Percentiles rank a stretch among this genome's conserved stretches.
phyloP scores from a whole-genome alignment of 2,113 vertebrate genomes.

The Aegotheles bennettii region DNA sequence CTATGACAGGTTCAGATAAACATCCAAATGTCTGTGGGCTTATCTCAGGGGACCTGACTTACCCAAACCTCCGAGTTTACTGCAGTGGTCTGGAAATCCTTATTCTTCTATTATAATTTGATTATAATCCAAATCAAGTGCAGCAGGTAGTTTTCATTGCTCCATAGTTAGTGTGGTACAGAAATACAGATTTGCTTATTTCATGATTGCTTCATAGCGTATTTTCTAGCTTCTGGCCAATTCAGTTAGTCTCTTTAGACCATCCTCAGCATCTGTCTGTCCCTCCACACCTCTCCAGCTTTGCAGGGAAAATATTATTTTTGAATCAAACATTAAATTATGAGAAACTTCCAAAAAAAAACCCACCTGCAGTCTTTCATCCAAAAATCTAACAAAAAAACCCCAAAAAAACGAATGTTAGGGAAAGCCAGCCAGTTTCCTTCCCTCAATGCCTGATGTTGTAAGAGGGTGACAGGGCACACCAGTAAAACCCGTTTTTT shows the following conservation, averaged over 20 bases:
- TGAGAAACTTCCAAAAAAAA: not conserved
- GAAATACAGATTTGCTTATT: not conserved
- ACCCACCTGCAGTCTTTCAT: not conserved
- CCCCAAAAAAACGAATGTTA: too few relatives aligned
- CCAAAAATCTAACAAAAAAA: not conserved
- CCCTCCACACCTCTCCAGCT: rapidly evolving
- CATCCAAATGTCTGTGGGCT: not conserved
- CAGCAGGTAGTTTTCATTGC: not conserved
- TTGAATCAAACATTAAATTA: not conserved
- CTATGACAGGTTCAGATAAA: not conserved
- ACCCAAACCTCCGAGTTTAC: not conserved
- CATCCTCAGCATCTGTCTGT: not conserved
- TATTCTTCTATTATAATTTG: not conserved
- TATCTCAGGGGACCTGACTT: not conserved
- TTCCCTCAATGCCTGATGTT: rapidly evolving
- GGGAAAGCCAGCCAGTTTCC: not conserved
- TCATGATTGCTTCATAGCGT: not conserved
- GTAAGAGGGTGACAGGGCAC: not conserved
- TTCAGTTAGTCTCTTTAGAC: not conserved
- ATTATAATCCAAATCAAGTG: not conserved
- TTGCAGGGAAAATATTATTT: not conserved
- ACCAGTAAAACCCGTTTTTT: not conserved
- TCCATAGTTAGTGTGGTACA: not conserved
- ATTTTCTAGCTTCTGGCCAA: not conserved
- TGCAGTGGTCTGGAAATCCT: not conserved